Base-by-base conservation (phyloP, 1,140 invertebrate genomes). In the Panagrolaimus sp. region DNA sequence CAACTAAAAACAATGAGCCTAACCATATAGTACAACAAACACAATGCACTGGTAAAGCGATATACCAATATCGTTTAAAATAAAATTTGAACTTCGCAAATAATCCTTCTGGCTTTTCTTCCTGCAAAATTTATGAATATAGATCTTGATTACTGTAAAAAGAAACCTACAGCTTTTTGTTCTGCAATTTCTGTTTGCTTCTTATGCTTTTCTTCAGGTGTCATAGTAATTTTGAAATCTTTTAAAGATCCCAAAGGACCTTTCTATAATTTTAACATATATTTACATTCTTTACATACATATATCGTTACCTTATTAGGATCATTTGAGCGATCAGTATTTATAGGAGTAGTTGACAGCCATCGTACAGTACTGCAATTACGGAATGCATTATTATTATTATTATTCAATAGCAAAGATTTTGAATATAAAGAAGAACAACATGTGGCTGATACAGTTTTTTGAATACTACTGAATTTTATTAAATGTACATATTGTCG, bases 31-130 rank as follows among this genome's bases (percentile, higher is more conserved):
- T 67, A 66, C 79, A 79, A 13, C 38, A 53, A n/a, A 65, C 68
- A 0, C 53, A 44, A 66, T 81, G 75, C 13, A 78, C 78, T 5
- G 76, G 75, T 9, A 79, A 64, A 45, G 78, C 78, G 13, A 81
- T 79, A 53, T 78, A 81, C 79, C 79, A 81, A 64, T 79, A 76
- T 48, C 78, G 73, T 63, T 82, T 79, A 20, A 79, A 68, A 45
- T 81, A 79, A 48, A 77, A 79, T 62, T 81, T 80, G n/a, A 81
- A 44, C 65, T 82, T 79, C 2, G 70, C 72, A 44, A 82, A 70
- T 5, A 79, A 62, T 9, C 68, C 69, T 65, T 62, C 47, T 48
- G 78, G 66, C 46, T 61, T 67, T 63, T 61, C 61, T 69, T 82
- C 80, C 7, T 62, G 14, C n/a, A 20, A 43, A 13, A n/a, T n/a